These are phyloP conservation scores for Hirtodrosophila histrioides DNA, from an alignment of 2,888 invertebrate genomes.

Conservation along the genomic window DNA sequence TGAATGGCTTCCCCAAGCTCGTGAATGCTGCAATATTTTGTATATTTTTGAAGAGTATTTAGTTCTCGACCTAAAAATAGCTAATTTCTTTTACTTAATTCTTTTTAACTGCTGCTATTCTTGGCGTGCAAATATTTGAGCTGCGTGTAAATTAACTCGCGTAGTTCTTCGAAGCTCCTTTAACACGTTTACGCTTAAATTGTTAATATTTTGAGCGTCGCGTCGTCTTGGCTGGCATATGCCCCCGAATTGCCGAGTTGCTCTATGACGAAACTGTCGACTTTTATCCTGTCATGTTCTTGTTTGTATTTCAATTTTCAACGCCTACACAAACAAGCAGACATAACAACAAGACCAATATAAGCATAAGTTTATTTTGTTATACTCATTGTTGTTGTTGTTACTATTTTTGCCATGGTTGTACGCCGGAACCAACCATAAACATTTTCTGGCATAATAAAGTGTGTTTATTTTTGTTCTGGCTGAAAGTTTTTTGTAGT, in stretches of 20 bases:
- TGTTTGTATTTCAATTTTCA: constrained; percentile 75
- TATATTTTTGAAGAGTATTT: constrained; percentile 24
- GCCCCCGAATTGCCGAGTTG: constrained; percentile 9
- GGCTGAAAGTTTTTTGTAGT: constrained; percentile 59
- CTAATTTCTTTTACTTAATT: constrained; percentile 45
- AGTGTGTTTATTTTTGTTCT: constrained; percentile 65
- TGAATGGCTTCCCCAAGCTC: too few relatives aligned
- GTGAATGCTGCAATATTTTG: too few relatives aligned
- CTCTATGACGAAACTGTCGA: constrained; percentile 29
- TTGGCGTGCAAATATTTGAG: constrained; percentile 68
- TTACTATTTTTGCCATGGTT: constrained; percentile 34
- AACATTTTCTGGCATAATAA: constrained; percentile 74
- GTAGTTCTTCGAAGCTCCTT: constrained; percentile 61
- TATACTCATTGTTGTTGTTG: constrained; percentile 33
- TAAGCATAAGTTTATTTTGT: constrained; percentile 59
- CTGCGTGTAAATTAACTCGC: constrained; percentile 78
- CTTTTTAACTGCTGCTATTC: constrained; percentile 52
- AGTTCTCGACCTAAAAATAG: neutral
- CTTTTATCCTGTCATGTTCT: constrained; percentile 39
- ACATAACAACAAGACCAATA: constrained; percentile 32
- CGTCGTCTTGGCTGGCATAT: constrained; percentile 20
- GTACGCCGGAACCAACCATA: constrained; percentile 50
- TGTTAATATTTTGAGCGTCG: constrained; percentile 66
- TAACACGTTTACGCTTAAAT: constrained; percentile 75
- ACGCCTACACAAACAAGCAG: constrained; percentile 68